Evolutionary conservation across 2,797 vertebrate species (phyloP), one percentile per base, ranked within the genome.

Genomic region (Mormyrops attenuatus): DNA sequence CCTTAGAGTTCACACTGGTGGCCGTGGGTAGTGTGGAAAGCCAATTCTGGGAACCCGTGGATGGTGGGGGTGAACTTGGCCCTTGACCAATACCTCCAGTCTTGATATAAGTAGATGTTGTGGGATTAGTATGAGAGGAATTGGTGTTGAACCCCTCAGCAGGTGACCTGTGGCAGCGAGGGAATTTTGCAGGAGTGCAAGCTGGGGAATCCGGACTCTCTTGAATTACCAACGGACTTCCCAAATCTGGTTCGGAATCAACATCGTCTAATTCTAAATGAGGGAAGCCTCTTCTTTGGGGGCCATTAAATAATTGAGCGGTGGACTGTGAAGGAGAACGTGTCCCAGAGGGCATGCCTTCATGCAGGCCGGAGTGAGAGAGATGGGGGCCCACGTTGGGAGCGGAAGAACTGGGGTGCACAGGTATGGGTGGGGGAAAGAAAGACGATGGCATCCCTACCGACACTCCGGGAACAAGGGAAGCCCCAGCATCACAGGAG

Each of bases 41-140:
- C 92, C 92, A 93, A 80, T 89, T 93, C 91, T 88, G 91, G 30
- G 93, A 91, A 20, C 93, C 93, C 66, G 94, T 53, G 11, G 50
- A 30, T 6, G 53, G 57, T 8, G 55, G 26, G 26, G 77, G 87
- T 15, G 87, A 85, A 49, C 94, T 92, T 3, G 93, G 90, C 17
- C 94, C 94, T 22, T 95, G 94, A 30, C 95, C 96, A 77, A 95
- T 93, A 90, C 96, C 95, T 0, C 95, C 95, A 0, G 94, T 94
- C 92, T 96, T 96, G 55, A 96, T 96, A 89, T 95, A 95, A 91
- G 90, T 89, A 2, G 90, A 85, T 87, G 91, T 86, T 88, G 95
- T 93, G 91, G 95, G 91, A 0, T 86, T 26, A 87, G 90, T 3
- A 60, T 90, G 93, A 34, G 89, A 89, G n/a, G 92, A 91, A 30